Evolutionary conservation across 2,797 vertebrate genomes (phyloP), one percentile per base, ranked within the genome.

Genomic region (Acomys russatus): DNA sequence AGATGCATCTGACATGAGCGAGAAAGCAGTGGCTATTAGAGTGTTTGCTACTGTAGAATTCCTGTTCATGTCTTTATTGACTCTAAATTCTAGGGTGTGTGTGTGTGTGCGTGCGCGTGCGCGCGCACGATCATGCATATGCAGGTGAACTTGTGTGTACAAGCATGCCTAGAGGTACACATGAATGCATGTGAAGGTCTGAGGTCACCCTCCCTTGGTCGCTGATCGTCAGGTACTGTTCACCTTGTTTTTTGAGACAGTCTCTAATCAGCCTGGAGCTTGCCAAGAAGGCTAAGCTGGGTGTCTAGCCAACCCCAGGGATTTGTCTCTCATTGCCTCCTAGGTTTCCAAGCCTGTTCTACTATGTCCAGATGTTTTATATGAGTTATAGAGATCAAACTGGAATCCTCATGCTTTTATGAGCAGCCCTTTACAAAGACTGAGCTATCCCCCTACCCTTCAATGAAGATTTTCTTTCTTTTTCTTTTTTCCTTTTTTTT

Each of bases 1-100:
- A 17, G 33, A 20, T 54, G 20, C 15, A 76, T n/a, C n/a, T 38
- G 25, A 23, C 23, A 17, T 59, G 23, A 85, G 49, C 28, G 82
- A 15, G 33, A 25, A 9, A 73, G 33, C 56, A 35, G 18, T 11
- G 0, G 0, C 33, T 91, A 9, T 64, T 12, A 35, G 14, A 33
- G 54, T 44, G 49, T 78, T 86, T 89, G 30, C 33, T 83, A 30
- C 64, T 85, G 49, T n/a, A 82, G 38, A 64, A 89, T 91, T 88
- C 44, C 33, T 88, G 86, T 78, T 70, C 35, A 1, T 88, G 73
- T 88, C 79, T 85, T 73, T 94, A 83, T 54, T 78, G n/a, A 85
- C 70, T 82, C 35, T 74, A 51, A 70, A 18, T 49, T n/a, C 14
- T 33, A 3, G n/a, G 22, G 83, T 68, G 17, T 30, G 59, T 63